Base-by-base conservation (phyloP, 2,113 vertebrate species). In the Gallinago paraguaiae region DNA sequence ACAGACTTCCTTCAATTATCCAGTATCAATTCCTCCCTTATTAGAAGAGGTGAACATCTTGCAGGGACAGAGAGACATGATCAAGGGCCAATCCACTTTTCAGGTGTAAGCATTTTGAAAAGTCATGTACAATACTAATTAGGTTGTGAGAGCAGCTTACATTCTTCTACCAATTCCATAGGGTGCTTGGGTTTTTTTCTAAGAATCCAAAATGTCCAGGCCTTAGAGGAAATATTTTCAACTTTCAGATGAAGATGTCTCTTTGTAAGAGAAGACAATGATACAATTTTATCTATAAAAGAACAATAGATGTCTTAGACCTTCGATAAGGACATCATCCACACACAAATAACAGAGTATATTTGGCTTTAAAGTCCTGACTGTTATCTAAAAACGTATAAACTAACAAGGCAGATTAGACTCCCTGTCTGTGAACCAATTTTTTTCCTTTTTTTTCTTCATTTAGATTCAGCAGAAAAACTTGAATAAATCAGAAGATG, bases 351-450 rank as follows among this genome's bases (percentile, higher is more conserved):
- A 88, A n/a, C 67, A 77, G 35, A 45, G 39, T 65, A 46, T 51
- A 76, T 63, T 63, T 92, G 33, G 43, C 65, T 92, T 92, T 85
- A 80, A 81, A 93, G 74, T 41, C 90, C 86, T 86, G 59, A 41
- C 89, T 86, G 79, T 68, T 92, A 45, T 86, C 67, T 57, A 96
- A 88, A 59, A 30, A 83, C n/a, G 80, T 70, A 56, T 18, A 86
- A 83, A 70, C 50, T 80, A 90, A 74, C 46, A 7, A 59, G 45
- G n/a, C 60, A 79, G 35, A 63, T 53, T 61, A 78, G 31, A 81
- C 31, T 54, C 25, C 59, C 48, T 78, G 61, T 15, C 41, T 68
- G 35, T 57, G 43, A 70, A 54, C 25, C 16, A 63, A 13, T 9
- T 30, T 19, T 63, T 63, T 53, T 11, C 30, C 17, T 35, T 27